These are phyloP conservation scores for Melospiza melodia DNA, from an alignment of 2,113 vertebrate species.

Conservation along the genomic window DNA sequence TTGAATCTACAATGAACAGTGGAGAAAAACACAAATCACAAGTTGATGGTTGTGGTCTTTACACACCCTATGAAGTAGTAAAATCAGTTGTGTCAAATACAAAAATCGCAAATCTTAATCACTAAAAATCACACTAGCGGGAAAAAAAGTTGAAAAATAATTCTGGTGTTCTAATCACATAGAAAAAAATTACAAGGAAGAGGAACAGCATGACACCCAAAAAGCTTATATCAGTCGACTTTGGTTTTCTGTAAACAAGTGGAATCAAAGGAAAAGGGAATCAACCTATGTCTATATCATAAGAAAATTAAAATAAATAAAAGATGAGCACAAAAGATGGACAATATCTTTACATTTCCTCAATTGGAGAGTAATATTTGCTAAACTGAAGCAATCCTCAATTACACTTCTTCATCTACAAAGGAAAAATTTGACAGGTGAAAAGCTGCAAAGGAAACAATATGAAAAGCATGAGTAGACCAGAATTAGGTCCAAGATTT, in stretches of 20 bases:
- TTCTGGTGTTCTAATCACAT: background rate
- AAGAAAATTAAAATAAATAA: background rate
- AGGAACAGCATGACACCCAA: background rate
- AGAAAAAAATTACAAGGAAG: background rate
- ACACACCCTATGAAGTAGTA: background rate
- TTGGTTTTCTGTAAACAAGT: background rate
- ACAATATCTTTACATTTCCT: background rate
- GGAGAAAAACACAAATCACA: background rate
- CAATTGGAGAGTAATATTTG: background rate
- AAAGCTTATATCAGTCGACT: background rate
- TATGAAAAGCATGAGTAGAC: background rate
- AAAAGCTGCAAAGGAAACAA: background rate
- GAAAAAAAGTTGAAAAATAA: background rate
- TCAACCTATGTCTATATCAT: rapidly evolving
- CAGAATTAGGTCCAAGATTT: background rate
- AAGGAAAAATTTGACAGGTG: background rate
- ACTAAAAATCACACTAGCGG: background rate
- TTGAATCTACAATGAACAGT: background rate
- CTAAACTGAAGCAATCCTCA: background rate
- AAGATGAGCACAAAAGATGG: background rate
- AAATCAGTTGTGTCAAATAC: background rate
- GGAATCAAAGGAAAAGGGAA: background rate
- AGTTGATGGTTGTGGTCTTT: background rate
- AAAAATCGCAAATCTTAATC: background rate
- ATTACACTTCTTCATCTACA: background rate